Conservation (phyloP, 1,140 invertebrate species). For the Lanistes nyassanus region DNA sequence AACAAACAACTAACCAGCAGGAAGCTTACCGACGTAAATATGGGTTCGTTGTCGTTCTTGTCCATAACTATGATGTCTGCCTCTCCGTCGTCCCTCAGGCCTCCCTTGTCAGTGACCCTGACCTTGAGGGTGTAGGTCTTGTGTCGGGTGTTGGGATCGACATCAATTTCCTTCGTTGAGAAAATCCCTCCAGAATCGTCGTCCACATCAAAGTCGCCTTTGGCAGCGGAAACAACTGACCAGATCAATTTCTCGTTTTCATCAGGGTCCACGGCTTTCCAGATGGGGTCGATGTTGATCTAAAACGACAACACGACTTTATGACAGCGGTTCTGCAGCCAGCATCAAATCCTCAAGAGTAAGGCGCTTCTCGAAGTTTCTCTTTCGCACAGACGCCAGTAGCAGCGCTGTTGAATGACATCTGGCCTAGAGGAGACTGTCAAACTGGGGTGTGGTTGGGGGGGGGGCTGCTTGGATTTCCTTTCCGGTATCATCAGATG, state of each 20-base stretch:
- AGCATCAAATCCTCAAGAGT: too few species aligned
- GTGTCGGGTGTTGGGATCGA: neutral
- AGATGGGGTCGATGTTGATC: slow-evolving; percentile 8
- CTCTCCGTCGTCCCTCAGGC: neutral
- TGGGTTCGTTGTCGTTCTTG: slow-evolving; percentile 15
- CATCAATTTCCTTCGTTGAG: neutral
- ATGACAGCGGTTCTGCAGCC: too few species aligned
- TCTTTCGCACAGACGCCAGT: too few species aligned
- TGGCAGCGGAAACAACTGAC: neutral
- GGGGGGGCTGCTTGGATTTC: too few species aligned
- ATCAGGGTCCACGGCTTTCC: slow-evolving; percentile 5
- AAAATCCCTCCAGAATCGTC: neutral
- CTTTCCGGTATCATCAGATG: too few species aligned
- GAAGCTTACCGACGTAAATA: neutral
- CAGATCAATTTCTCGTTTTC: neutral
- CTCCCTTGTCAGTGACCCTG: slow-evolving; percentile 6
- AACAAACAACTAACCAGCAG: too few species aligned
- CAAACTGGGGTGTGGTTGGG: too few species aligned
- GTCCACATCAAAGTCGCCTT: slow-evolving; percentile 1
- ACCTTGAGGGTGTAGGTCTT: neutral
- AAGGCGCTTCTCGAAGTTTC: too few species aligned
- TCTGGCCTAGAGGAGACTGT: too few species aligned
- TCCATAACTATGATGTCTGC: neutral
- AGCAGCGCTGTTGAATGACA: too few species aligned
- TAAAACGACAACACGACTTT: neutral